Evolutionary conservation across 2,888 invertebrate species (phyloP), one percentile per base, ranked within the genome.

Genomic region (Drosophila longiperda): DNA sequence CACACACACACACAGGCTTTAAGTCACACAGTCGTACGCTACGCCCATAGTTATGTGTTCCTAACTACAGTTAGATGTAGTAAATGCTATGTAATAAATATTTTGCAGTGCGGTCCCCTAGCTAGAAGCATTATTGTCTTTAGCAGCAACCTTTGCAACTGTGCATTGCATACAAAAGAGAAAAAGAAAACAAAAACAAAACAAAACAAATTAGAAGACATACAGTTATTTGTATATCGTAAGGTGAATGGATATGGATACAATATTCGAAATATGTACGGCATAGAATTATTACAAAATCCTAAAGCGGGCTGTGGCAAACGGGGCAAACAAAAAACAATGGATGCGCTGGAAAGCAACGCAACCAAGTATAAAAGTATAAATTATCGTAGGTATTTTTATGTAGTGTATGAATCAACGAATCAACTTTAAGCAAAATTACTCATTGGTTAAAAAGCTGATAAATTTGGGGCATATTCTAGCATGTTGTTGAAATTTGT

Each of bases 31-130:
- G 29, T 48, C 38, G 15, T 40, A 26, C 53, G 54, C 63, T 49
- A 55, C 54, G 57, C 63, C 68, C 72, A 73, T 66, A 80, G 70
- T 66, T 72, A 38, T 77, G 87, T 84, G 84, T 87, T 87, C 84
- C 87, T 87, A 76, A 66, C 53, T 66, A 62, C 53, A 66, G 40
- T 32, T 49, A 53, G 34, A n/a, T 45, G 17, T 75, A 55, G 33
- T 69, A n/a, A 38, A 23, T 55, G 23, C 45, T 62, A 50, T 40
- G 6, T 40, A 63, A 45, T 34, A 34, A 17, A 17, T 9, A 40
- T 38, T 23, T 42, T 48, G 50, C 40, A 34, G 42, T 59, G 53
- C 64, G 61, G 61, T 71, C 67, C 58, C 52, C 29, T 62, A 72
- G 38, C 38, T 59, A 17, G 53, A 75, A 71, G 53, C 36, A 53